A percentile compares a stretch with the other conserved stretches of the same genome.
phyloP scores from a whole-genome alignment of 2,888 invertebrate genomes.

The Nomada fabriciana region DNA sequence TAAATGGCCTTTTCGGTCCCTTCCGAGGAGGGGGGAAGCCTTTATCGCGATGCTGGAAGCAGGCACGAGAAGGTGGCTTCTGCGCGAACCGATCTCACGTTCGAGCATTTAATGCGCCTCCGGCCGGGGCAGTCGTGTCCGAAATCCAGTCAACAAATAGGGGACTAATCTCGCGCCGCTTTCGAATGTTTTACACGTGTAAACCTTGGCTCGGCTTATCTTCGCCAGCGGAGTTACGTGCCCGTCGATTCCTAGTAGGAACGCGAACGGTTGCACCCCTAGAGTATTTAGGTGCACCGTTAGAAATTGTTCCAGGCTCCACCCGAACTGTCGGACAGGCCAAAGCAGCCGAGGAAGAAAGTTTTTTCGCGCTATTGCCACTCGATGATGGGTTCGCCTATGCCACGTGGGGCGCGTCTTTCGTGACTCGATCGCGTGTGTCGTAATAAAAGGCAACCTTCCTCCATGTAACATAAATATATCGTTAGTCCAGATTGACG shows the following conservation, averaged over 20 bases:
- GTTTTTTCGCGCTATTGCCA: no score
- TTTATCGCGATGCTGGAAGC: conserved; percentile 39
- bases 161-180: not conserved
- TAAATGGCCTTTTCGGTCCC: conserved; percentile 45
- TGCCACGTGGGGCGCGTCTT: conserved; percentile 24
- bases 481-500: conserved; percentile 69
- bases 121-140: not conserved
- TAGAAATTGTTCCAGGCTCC: not conserved
- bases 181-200: conserved; percentile 8
- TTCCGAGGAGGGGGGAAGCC: not conserved
- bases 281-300: no score
- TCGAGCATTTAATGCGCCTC: not conserved
- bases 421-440: conserved; percentile 69
- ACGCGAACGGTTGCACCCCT: not conserved
- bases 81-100: not conserved
- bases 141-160: not conserved
- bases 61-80: conserved; percentile 9
- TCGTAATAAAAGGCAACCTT: conserved; percentile 46
- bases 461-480: conserved; percentile 58
- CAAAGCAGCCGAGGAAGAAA: no score
- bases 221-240: not conserved
- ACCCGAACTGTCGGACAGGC: no score
- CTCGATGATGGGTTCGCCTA: no score
- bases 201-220: not conserved
- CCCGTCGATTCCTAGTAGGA: not conserved